These are phyloP conservation scores for Meghimatium bilineatum DNA, from an alignment of 2,888 invertebrate genomes.

Conservation along the genomic window DNA sequence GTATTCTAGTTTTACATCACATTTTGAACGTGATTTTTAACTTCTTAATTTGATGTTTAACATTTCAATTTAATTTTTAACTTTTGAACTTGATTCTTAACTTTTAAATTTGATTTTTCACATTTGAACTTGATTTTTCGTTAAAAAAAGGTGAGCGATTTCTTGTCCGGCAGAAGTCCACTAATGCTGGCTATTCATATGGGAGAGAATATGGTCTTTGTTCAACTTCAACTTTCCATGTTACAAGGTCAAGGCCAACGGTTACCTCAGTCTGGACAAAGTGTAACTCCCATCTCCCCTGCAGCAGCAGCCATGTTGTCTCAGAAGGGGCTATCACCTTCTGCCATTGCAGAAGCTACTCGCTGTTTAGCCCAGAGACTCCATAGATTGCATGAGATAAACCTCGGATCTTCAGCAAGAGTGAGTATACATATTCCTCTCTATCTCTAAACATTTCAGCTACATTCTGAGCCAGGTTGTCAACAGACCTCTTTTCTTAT, in stretches of 20 bases:
- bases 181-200: slow-evolving; percentile 95
- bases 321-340: slow-evolving; percentile 34
- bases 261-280: slow-evolving; percentile 1
- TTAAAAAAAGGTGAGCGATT: slow-evolving; percentile 88
- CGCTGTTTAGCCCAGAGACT: slow-evolving; percentile 41
- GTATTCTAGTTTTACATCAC: too few species aligned
- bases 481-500: too few species aligned
- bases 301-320: slow-evolving; percentile 28
- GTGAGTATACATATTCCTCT: slow-evolving; percentile 5
- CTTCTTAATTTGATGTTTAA: not conserved
- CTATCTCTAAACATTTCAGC: too few species aligned
- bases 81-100: not conserved
- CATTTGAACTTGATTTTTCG: slow-evolving; percentile 26
- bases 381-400: slow-evolving; percentile 33
- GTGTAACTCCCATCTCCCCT: slow-evolving; percentile 4
- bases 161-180: slow-evolving; percentile 94
- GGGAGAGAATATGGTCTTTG: slow-evolving; percentile 98
- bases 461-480: too few species aligned
- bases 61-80: too few species aligned
- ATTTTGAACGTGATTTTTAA: slow-evolving; percentile 8
- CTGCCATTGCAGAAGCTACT: slow-evolving; percentile 43
- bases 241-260: slow-evolving; percentile 25
- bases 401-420: not conserved
- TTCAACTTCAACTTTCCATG: slow-evolving; percentile 94
- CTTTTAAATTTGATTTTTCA: too few species aligned